phyloP scores from a whole-genome alignment of 2,888 invertebrate species.

The Odontothrips loti region DNA sequence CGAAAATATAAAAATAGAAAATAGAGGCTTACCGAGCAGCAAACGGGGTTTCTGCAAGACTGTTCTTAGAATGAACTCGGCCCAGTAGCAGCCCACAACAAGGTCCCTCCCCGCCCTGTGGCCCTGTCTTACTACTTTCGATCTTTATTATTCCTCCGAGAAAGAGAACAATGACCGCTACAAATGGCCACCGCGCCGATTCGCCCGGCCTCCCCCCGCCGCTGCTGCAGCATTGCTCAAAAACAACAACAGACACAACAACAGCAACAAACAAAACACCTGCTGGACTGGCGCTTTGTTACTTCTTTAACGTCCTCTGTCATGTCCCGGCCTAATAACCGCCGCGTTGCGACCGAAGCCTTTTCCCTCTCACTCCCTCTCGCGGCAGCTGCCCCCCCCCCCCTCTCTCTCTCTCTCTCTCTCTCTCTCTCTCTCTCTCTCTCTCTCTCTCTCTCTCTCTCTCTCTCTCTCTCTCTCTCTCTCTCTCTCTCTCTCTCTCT shows the following conservation, averaged over 20 bases:
- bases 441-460: slow-evolving; percentile 31
- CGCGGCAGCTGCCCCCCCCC: not conserved
- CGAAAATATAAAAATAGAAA: too few relatives aligned
- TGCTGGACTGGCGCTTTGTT: not conserved
- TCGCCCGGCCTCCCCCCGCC: not conserved
- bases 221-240: not conserved
- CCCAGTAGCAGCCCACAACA: too few relatives aligned
- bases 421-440: slow-evolving; percentile 25
- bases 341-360: not conserved
- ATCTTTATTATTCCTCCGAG: too few relatives aligned
- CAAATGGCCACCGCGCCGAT: too few relatives aligned
- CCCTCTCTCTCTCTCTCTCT: not conserved
- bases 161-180: too few relatives aligned
- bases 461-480: slow-evolving; percentile 30
- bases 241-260: not conserved
- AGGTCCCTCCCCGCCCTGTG: too few relatives aligned
- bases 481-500: slow-evolving; percentile 15
- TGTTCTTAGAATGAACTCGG: too few relatives aligned
- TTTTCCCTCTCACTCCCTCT: not conserved
- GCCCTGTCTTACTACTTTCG: too few relatives aligned
- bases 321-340: too few relatives aligned
- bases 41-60: too few relatives aligned
- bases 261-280: not conserved
- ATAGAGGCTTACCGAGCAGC: too few relatives aligned
- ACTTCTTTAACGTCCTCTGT: too few relatives aligned